Evolutionary conservation across 2,888 invertebrate species (phyloP).

Genomic region (Aradus depressus): DNA sequence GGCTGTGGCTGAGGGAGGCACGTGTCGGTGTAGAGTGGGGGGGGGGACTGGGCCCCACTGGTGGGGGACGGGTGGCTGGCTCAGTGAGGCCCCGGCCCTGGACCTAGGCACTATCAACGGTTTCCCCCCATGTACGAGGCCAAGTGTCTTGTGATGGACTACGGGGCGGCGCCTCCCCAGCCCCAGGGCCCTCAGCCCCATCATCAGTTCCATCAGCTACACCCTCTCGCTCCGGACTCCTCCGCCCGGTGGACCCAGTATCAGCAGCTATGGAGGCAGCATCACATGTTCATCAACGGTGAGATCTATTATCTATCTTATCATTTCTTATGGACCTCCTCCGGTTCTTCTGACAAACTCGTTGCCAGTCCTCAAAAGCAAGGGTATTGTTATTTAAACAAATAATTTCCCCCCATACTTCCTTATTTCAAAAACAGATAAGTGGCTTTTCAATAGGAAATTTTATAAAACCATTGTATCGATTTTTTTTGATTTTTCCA

Average conservation of each 20-base stretch:
- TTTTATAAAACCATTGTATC: too few species aligned
- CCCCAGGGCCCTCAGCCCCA: conserved; percentile 45
- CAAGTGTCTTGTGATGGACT: conserved; percentile 34
- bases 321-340: too few species aligned
- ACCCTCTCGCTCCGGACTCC: conserved; percentile 38
- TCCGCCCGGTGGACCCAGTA: conserved; percentile 56
- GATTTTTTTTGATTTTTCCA: too few species aligned
- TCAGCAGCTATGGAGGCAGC: conserved; percentile 66
- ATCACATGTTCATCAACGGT: conserved; percentile 65
- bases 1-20: not conserved
- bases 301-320: too few species aligned
- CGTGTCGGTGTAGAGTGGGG: not conserved
- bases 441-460: too few species aligned
- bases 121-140: conserved; percentile 31
- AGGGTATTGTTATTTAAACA: too few species aligned
- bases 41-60: not conserved
- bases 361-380: too few species aligned
- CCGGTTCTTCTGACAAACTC: too few species aligned
- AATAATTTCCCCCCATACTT: too few species aligned
- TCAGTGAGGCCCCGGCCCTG: conserved; percentile 13
- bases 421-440: too few species aligned
- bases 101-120: not conserved
- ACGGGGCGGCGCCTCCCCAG: conserved; percentile 34
- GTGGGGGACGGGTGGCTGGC: not conserved
- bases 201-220: conserved; percentile 52